Base-by-base conservation (phyloP, 2,797 vertebrate genomes). In the Ispidina picta region DNA sequence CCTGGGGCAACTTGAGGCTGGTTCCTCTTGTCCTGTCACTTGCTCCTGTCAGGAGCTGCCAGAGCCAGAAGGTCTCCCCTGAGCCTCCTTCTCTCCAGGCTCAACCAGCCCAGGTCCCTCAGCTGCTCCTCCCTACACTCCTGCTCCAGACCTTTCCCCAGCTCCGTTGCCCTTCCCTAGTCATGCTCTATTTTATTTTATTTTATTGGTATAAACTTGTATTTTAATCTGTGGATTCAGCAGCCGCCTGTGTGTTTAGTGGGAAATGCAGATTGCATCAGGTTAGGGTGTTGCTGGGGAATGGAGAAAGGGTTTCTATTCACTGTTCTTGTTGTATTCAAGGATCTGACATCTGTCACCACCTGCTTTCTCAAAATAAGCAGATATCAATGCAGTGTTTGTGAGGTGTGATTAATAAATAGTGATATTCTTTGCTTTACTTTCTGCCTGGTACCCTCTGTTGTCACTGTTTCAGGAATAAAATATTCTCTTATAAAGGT, bases 131-230 rank as follows among this genome's bases (percentile, higher is more conserved):
- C 48, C 9, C 48, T 25, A 49, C 25, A 26, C 48, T 49, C 25
- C 25, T 26, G 48, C 48, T 49, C 48, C 48, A 49, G 25, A 11
- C 48, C 48, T 25, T 26, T 49, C 48, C 48, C 48, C 48, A 49
- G 48, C 48, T 49, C 48, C 25, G 2, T 49, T 26, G 46, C 25
- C 48, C 48, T 49, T 49, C 48, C 26, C 15, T 49, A 25, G 48
- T 3, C 48, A 49, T 6, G 5, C 18, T 6, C 8, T 41, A 37
- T 11, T 8, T n/a, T 10, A 1, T 6, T 21, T 6, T 48, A 3
- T 2, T 14, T 2, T 48, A 23, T 48, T 25, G 44, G 25, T 31
- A 8, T 39, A 46, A 64, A 10, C 10, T 26, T 51, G n/a, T 28
- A n/a, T 18, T 55, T 43, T 15, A 48, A 20, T 12, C 6, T 3